A percentile compares a stretch with the other conserved stretches of the same genome.
Conservation (phyloP, 2,888 invertebrate genomes). For the Carterocephalus palaemon region DNA sequence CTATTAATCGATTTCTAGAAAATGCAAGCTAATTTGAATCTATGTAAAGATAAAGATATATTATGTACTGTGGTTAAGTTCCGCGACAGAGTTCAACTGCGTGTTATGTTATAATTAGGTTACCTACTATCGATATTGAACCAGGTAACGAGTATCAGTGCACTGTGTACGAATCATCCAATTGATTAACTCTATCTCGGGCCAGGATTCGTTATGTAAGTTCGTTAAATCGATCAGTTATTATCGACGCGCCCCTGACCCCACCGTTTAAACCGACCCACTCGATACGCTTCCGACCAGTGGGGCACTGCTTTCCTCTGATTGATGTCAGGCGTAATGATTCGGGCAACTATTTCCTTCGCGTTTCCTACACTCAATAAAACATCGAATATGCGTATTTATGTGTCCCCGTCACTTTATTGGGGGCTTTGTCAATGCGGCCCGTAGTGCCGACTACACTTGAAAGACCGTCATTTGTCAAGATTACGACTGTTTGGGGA, state of each 20-base stretch:
- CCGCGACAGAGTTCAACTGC: no score
- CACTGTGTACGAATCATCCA: no score
- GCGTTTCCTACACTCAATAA: slow-evolving; percentile 77
- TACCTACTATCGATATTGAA: no score
- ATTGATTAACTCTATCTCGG: no score
- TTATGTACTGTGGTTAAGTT: no score
- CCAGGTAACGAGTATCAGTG: no score
- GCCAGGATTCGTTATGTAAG: not conserved
- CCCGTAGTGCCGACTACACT: slow-evolving; percentile 66
- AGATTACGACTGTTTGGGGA: slow-evolving; percentile 72
- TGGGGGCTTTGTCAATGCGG: slow-evolving; percentile 71
- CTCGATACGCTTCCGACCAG: slow-evolving; percentile 12
- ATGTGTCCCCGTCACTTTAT: slow-evolving; percentile 71
- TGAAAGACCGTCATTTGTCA: slow-evolving; percentile 75
- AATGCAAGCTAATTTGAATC: no score
- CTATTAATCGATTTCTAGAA: no score
- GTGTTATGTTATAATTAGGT: no score
- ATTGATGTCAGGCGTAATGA: slow-evolving; percentile 75
- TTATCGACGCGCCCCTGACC: slow-evolving; percentile 18
- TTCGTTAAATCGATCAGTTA: slow-evolving; percentile 13
- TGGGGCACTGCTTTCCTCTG: slow-evolving; percentile 49
- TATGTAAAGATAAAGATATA: no score
- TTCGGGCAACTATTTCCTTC: slow-evolving; percentile 75
- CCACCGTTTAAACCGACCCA: slow-evolving; percentile 8
- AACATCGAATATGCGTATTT: slow-evolving; percentile 77